Evolutionary conservation across 2,113 vertebrate species (phyloP).

Genomic region (Atrichornis clamosus): DNA sequence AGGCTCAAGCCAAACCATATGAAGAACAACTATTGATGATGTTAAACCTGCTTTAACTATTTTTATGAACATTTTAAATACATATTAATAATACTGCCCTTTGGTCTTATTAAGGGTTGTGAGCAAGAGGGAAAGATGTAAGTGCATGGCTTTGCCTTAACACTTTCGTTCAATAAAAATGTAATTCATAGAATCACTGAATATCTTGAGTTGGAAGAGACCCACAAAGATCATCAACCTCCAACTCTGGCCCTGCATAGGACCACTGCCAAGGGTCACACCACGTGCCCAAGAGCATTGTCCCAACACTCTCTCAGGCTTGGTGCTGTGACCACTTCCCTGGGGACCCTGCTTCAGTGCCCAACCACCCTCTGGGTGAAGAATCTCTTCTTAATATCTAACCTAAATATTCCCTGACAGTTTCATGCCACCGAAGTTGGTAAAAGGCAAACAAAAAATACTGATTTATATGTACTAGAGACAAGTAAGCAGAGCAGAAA

Average conservation of each 20-base stretch:
- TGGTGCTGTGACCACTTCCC: no score
- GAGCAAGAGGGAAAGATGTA: neutral
- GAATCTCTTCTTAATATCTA: neutral
- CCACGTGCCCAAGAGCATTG: fast-evolving
- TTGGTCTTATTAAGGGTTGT: neutral
- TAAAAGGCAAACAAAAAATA: neutral
- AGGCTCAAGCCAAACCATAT: no score
- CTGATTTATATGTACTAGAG: neutral
- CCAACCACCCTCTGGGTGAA: neutral
- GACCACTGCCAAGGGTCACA: neutral
- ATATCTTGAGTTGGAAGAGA: neutral
- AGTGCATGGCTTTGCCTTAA: neutral
- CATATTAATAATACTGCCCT: neutral
- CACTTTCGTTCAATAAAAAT: neutral
- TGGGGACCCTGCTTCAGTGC: neutral
- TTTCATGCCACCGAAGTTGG: neutral
- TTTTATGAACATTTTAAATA: neutral
- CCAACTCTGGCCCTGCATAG: neutral
- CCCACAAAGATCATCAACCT: neutral
- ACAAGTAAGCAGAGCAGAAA: neutral
- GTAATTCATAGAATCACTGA: neutral
- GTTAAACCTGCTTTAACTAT: neutral
- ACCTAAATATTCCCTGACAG: neutral
- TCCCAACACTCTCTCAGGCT: neutral
- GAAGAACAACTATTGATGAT: neutral